Base-by-base conservation (phyloP, 2,113 vertebrate genomes). In the Syrrhaptes paradoxus region DNA sequence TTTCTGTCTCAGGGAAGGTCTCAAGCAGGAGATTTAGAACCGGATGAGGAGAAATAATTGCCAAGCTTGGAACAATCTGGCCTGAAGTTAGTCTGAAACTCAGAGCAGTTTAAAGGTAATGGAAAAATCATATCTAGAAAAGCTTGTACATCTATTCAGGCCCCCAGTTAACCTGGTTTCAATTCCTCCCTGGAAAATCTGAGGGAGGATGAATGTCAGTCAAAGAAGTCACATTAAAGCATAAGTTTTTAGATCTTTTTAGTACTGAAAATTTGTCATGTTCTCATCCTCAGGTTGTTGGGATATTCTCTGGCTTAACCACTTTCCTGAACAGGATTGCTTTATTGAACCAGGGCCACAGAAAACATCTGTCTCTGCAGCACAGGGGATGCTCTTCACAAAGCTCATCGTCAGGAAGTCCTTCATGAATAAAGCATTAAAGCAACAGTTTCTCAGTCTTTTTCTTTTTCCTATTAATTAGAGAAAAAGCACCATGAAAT, bases 341-440 rank as follows among this genome's bases (percentile, higher is more conserved):
- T 91, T 76, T 93, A 93, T 94, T 97, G 91, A 96, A 89, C 68
- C 90, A 43, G 52, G 74, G 89, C 74, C 94, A 95, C 95, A 85
- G 84, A 95, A 95, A 95, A 94, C 87, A 93, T 87, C 92, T 91
- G 85, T 73, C 68, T 90, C 41, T 75, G 48, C 49, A 96, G 68
- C 85, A 95, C 34, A 92, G 17, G 34, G 57, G 68, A 88, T 90
- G 88, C 59, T 96, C 90, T 84, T 86, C 93, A 80, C 41, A 32
- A 86, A 80, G 32, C n/a, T 89, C 70, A 87, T 88, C 65, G 57
- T 75, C 76, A 78, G 72, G 36, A 92, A 85, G 28, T 77, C 48
- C 68, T 91, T 80, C 52, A 90, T 75, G 49, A 92, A 93, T 45
- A 92, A 93, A 91, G 21, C 38, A 80, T 78, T 94, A 84, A 95